Base-by-base conservation (phyloP, 2,797 vertebrate species). In the Sebastes nivosus region DNA sequence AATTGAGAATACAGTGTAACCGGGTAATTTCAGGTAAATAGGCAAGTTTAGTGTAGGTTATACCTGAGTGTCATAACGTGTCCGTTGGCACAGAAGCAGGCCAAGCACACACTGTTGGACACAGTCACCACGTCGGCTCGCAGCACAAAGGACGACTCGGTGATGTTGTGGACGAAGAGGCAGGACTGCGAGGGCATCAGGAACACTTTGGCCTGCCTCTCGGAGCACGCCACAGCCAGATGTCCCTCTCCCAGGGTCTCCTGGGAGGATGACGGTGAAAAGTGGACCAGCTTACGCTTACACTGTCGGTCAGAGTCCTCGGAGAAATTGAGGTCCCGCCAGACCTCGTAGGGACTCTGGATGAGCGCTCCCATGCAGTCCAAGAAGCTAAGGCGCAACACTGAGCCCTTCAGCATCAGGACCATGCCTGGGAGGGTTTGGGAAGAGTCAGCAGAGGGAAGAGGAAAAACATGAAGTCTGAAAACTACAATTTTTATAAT, bases 21-120 rank as follows among this genome's bases (percentile, higher is more conserved):
- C 5, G 27, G 55, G 16, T 59, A 1, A 27, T 38, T 59, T 29
- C 32, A 38, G 22, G 54, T 34, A 10, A 67, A 10, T 6, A 29
- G 29, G 11, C 0, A 27, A 63, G n/a, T 6, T 9, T 18, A n/a
- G 46, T 9, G 42, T 20, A 36, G 5, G 22, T 52, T 87, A 78
- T 92, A 99, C 99, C 99, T 99, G 94, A 99, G 96, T 60, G 97
- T 98, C 97, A 99, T 98, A 94, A 99, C 95, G 82, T 99, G 98
- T 88, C 99, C 99, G 55, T 99, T 99, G 83, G 98, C 98, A 87
- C 98, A 99, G 95, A 99, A 99, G 93, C 98, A 98, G 67, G 98
- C 97, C 95, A 99, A 94, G 87, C 98, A 97, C 87, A 97, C 96
- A 66, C 96, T 98, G 96, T 97, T 97, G 86, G 94, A 97, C 93